Evolutionary conservation across 2,797 vertebrate genomes (phyloP).

Genomic region (Discoglossus pictus): DNA sequence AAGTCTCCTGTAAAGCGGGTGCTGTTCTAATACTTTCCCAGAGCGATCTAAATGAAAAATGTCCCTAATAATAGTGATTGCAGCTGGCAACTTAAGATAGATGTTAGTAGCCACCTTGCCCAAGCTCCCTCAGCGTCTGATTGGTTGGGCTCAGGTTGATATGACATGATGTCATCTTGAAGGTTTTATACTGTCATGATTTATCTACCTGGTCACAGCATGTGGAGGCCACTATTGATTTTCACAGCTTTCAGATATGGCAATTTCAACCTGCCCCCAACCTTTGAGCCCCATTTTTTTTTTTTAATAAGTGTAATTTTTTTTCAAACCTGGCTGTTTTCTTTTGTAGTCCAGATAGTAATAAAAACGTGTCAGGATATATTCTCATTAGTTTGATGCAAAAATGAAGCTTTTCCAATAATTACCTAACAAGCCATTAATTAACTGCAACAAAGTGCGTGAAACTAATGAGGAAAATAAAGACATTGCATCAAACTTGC

Average conservation of each 20-base stretch:
- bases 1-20: slow-evolving; percentile 1
- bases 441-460: no score
- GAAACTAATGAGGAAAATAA: no score
- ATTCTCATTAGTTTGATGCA: no score
- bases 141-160: not conserved
- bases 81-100: slow-evolving; percentile 10
- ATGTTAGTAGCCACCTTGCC: not conserved
- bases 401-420: no score
- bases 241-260: not conserved
- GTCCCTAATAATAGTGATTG: slow-evolving; percentile 28
- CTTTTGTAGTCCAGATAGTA: no score
- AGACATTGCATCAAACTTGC: no score
- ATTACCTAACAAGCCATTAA: no score
- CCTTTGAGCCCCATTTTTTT: no score
- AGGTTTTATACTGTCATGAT: slow-evolving; percentile 21
- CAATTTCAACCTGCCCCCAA: not conserved
- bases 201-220: slow-evolving; percentile 2
- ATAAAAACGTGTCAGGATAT: no score
- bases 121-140: not conserved
- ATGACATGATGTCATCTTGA: not conserved
- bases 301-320: no score
- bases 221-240: slow-evolving; percentile 23
- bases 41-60: slow-evolving; percentile 4
- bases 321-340: no score
- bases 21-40: slow-evolving; percentile 10